Conservation (phyloP, 2,113 vertebrate species). For the Rattus rattus region DNA sequence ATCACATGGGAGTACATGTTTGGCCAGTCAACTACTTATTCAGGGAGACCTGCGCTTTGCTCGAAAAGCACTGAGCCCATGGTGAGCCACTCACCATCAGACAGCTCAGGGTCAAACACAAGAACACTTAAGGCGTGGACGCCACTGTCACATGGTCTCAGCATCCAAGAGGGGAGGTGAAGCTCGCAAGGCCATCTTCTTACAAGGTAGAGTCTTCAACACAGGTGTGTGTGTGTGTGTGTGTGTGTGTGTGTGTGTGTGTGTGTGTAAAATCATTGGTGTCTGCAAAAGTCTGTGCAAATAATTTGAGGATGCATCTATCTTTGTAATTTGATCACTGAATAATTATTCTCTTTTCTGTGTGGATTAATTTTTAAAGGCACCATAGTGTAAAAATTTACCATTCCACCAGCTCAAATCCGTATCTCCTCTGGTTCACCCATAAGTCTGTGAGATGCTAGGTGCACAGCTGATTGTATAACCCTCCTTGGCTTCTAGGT, state of each 20-base stretch:
- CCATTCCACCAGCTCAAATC: neutral
- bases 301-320: neutral
- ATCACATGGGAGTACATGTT: neutral
- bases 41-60: neutral
- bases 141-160: neutral
- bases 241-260: neutral
- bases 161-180: constrained; percentile 17
- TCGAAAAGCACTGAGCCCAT: neutral
- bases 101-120: neutral
- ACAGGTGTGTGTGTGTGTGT: neutral
- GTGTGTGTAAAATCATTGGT: neutral
- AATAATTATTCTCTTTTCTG: neutral
- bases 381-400: neutral
- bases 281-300: neutral
- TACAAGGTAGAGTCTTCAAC: neutral
- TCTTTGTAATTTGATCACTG: neutral
- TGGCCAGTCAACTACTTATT: neutral
- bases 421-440: neutral
- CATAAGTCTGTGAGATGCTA: neutral
- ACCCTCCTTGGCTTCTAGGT: neutral
- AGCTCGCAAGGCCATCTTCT: constrained; percentile 40
- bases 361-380: neutral
- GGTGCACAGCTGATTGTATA: neutral
- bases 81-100: rapidly evolving
- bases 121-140: constrained; percentile 10